Evolutionary conservation across 2,888 invertebrate genomes (phyloP).

Genomic region (Atethmia centrago): DNA sequence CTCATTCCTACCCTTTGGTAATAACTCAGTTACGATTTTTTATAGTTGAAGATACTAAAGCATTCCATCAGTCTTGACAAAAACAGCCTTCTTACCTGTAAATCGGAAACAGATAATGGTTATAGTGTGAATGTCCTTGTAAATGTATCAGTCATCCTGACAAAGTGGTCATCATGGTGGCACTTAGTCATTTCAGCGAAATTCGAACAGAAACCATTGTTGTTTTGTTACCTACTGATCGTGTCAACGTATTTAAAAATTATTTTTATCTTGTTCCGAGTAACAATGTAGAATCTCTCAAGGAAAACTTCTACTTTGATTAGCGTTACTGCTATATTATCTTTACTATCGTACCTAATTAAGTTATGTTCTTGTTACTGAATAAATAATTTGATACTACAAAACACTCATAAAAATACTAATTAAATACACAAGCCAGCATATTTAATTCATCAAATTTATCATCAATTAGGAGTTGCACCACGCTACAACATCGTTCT

Average conservation of each 20-base stretch:
- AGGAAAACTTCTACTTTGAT: background rate
- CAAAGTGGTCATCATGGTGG: background rate
- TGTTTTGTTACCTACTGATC: constrained; percentile 22
- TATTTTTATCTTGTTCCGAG: constrained; percentile 14
- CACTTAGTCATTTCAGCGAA: constrained; percentile 35
- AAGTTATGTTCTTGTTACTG: background rate
- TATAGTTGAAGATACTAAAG: background rate
- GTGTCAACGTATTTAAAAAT: constrained; percentile 28
- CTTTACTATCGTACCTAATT: background rate
- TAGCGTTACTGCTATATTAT: background rate
- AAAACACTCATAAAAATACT: background rate
- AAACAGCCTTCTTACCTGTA: background rate
- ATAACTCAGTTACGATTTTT: too few species aligned
- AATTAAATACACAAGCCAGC: too few species aligned
- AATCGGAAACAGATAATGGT: background rate
- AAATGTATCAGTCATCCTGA: constrained; percentile 12
- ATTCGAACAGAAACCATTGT: constrained; percentile 30
- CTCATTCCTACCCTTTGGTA: background rate
- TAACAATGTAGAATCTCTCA: background rate
- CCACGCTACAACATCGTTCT: background rate
- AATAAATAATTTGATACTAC: background rate
- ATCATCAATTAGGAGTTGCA: background rate
- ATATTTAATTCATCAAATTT: background rate
- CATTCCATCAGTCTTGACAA: background rate
- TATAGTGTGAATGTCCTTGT: constrained; percentile 10